Base-by-base conservation (phyloP, 2,888 invertebrate genomes). In the Heliconius ismenius region DNA sequence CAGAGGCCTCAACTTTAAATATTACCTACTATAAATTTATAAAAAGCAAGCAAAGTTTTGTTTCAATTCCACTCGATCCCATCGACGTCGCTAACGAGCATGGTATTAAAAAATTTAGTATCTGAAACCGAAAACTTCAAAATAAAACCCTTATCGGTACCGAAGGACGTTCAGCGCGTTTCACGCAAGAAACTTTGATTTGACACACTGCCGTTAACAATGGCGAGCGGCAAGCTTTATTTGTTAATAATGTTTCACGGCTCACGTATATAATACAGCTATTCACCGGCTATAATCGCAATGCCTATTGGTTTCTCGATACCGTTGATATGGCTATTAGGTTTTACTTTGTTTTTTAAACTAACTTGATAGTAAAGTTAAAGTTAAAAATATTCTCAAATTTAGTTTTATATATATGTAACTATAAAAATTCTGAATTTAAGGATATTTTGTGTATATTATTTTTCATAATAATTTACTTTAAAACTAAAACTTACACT, bases 241-340 rank as follows among this genome's bases (percentile, higher is more conserved):
- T 92, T 91, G 91, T 91, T 88, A 89, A 87, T 89, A 90, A 91
- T 90, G 87, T 87, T 90, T 88, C 87, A 90, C 89, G 91, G 87
- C 86, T 86, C 88, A 89, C 87, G 86, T 88, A 89, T 87, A 86
- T 88, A 90, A 88, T 88, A 90, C 89, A 90, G 88, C 87, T 89
- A 90, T 90, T 85, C 87, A 84, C 84, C 85, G 85, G 83, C 84
- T 81, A 80, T 88, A 87, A 90, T 88, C 83, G 82, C 82, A 81
- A 81, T 83, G 81, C 82, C 81, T 81, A 81, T 82, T 80, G 76
- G 81, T 81, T 79, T 81, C 79, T 74, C 77, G 78, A 81, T 83
- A 76, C 75, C 54, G 49, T 62, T 63, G 70, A 75, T 73, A 76
- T 65, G 75, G 43, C 60, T 75, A 77, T 64, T 77, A 67, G 62